Evolutionary conservation across 2,888 invertebrate genomes (phyloP).

Genomic region (Amaurobius ferox): DNA sequence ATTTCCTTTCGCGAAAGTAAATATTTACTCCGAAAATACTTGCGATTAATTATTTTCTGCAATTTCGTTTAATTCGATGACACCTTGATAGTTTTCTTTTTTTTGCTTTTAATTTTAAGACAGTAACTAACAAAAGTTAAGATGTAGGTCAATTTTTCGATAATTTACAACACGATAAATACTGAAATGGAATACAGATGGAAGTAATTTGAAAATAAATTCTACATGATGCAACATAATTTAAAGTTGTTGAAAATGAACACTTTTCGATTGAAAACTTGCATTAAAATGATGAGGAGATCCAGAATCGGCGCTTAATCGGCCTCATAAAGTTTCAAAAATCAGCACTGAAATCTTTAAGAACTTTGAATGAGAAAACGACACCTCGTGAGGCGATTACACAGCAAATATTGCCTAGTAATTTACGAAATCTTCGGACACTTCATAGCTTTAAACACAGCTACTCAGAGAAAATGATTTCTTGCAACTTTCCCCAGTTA

Average conservation of each 20-base stretch:
- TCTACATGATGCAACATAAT: neutral
- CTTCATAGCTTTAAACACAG: constrained; percentile 40
- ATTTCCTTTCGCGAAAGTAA: too few species aligned
- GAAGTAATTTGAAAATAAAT: neutral
- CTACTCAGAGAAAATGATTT: constrained; percentile 31
- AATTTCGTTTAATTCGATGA: too few species aligned
- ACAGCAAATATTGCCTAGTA: constrained; percentile 44
- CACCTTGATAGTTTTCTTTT: too few species aligned
- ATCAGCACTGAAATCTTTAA: neutral
- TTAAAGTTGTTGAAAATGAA: neutral
- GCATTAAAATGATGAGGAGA: neutral
- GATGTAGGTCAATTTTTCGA: too few species aligned
- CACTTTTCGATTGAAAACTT: constrained; percentile 3
- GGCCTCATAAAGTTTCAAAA: neutral
- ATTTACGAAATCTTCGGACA: constrained; percentile 42
- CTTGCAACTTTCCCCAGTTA: neutral
- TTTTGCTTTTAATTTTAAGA: too few species aligned
- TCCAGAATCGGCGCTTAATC: neutral
- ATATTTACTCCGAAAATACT: too few species aligned
- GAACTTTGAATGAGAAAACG: constrained; percentile 5
- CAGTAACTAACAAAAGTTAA: too few species aligned
- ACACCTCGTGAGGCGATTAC: constrained; percentile 47
- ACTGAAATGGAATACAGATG: neutral
- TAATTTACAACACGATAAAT: neutral
- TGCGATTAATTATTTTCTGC: too few species aligned